Evolutionary conservation across 2,113 vertebrate species (phyloP).

Genomic region (Lepus europaeus): DNA sequence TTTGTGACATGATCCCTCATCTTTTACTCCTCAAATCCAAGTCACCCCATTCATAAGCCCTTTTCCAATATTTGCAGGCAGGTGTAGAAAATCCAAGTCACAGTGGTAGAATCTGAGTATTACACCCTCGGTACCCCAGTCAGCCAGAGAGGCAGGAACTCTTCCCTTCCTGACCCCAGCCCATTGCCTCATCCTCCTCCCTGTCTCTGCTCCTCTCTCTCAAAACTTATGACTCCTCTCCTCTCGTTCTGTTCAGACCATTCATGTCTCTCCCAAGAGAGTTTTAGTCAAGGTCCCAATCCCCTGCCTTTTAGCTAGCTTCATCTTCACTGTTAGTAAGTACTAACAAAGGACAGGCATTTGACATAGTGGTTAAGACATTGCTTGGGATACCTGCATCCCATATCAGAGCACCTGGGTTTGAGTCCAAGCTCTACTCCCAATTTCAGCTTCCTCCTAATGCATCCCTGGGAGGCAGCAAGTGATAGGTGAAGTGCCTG

Average conservation of each 20-base stretch:
- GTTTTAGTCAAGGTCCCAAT: neutral
- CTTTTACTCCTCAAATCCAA: neutral
- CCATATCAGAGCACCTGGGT: too few species aligned
- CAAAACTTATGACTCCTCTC: neutral
- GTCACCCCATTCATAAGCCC: neutral
- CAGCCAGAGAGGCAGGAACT: accelerated
- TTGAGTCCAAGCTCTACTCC: too few species aligned
- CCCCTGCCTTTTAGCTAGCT: neutral
- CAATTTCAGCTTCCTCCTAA: too few species aligned
- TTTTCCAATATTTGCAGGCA: neutral
- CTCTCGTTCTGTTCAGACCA: neutral
- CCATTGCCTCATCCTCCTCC: neutral
- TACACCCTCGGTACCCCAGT: neutral
- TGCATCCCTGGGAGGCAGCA: too few species aligned
- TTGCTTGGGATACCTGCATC: too few species aligned
- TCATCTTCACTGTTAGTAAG: neutral
- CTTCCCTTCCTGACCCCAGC: too few species aligned
- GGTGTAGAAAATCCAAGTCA: neutral
- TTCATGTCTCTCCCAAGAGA: neutral
- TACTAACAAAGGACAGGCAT: neutral
- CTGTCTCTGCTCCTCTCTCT: neutral
- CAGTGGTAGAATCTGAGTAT: neutral
- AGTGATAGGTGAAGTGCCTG: too few species aligned
- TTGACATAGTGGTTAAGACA: too few species aligned
- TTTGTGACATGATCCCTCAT: neutral